Conservation (phyloP, 2,113 vertebrate species). For the Bujurquina vittata region DNA sequence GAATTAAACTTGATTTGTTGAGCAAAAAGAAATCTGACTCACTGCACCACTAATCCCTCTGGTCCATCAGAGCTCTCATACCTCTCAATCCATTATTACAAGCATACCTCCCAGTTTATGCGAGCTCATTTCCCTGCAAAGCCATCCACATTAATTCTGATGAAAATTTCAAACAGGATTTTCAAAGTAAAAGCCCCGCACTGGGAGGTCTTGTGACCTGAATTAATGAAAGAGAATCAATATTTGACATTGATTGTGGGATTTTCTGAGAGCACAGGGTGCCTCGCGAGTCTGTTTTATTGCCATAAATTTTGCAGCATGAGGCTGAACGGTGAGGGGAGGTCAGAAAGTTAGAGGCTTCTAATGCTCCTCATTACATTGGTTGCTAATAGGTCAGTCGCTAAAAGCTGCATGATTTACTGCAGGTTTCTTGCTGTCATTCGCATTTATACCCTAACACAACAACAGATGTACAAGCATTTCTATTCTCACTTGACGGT, state of each 20-base stretch:
- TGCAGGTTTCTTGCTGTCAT: slow-evolving; percentile 19
- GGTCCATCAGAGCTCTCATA: slow-evolving; percentile 3
- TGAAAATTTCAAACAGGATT: slow-evolving; percentile 42
- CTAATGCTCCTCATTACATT: slow-evolving; percentile 62
- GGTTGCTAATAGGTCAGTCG: slow-evolving; percentile 41
- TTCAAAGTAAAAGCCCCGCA: slow-evolving; percentile 31
- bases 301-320: slow-evolving; percentile 37
- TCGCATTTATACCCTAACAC: background rate
- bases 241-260: slow-evolving; percentile 60
- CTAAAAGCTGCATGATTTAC: slow-evolving; percentile 61
- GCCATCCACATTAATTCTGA: slow-evolving; percentile 29
- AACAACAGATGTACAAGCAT: background rate
- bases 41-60: background rate
- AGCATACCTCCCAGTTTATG: slow-evolving; percentile 9
- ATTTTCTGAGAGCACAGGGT: slow-evolving; percentile 32
- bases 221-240: slow-evolving; percentile 65
- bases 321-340: slow-evolving; percentile 25
- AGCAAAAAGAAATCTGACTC: background rate
- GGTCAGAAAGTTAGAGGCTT: slow-evolving; percentile 48
- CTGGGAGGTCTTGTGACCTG: slow-evolving; percentile 26
- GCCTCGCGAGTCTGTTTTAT: slow-evolving; percentile 9
- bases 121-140: slow-evolving; percentile 16
- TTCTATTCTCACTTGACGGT: background rate
- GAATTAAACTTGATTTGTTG: slow-evolving; percentile 14
- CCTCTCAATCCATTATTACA: slow-evolving; percentile 26